These are phyloP conservation scores for Drosophila setosimentum DNA, from an alignment of 2,888 invertebrate species.

Conservation along the genomic window DNA sequence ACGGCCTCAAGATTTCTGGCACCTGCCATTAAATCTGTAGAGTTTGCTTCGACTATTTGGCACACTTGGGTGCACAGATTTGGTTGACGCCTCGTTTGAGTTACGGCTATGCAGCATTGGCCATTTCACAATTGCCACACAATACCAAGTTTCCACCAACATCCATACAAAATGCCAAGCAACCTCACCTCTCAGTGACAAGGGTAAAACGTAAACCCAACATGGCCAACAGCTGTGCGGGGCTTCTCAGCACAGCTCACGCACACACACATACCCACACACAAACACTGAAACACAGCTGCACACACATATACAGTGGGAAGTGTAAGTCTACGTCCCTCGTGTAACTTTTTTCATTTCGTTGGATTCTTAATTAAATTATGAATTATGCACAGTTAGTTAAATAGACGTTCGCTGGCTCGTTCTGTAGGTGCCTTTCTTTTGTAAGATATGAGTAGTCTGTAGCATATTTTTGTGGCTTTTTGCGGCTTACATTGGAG, in stretches of 20 bases:
- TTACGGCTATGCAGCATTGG: slow-evolving; percentile 64
- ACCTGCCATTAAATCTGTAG: slow-evolving; percentile 59
- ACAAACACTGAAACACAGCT: slow-evolving; percentile 13
- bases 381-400: slow-evolving; percentile 84
- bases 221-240: slow-evolving; percentile 69
- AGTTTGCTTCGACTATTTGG: slow-evolving; percentile 43
- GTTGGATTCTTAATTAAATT: slow-evolving; percentile 84
- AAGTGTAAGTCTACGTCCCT: slow-evolving; percentile 66
- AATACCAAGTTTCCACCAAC: slow-evolving; percentile 6
- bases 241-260: slow-evolving; percentile 57
- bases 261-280: slow-evolving; percentile 11
- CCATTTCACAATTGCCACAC: slow-evolving; percentile 51
- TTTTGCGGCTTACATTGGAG: slow-evolving; percentile 74
- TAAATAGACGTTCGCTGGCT: slow-evolving; percentile 77
- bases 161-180: slow-evolving; percentile 12
- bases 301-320: slow-evolving; percentile 16
- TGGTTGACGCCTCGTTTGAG: slow-evolving; percentile 69
- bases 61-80: slow-evolving; percentile 63
- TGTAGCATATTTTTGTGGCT: slow-evolving; percentile 35
- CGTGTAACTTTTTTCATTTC: slow-evolving; percentile 82
- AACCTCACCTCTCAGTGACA: slow-evolving; percentile 39
- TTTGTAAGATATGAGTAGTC: slow-evolving; percentile 39
- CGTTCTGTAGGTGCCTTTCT: slow-evolving; percentile 17
- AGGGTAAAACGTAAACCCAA: slow-evolving; percentile 64
- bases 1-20: slow-evolving; percentile 56